A percentile compares a stretch with the other conserved stretches of the same genome.
Conservation (phyloP, 2,113 vertebrate genomes). For the Cnemophilus loriae region DNA sequence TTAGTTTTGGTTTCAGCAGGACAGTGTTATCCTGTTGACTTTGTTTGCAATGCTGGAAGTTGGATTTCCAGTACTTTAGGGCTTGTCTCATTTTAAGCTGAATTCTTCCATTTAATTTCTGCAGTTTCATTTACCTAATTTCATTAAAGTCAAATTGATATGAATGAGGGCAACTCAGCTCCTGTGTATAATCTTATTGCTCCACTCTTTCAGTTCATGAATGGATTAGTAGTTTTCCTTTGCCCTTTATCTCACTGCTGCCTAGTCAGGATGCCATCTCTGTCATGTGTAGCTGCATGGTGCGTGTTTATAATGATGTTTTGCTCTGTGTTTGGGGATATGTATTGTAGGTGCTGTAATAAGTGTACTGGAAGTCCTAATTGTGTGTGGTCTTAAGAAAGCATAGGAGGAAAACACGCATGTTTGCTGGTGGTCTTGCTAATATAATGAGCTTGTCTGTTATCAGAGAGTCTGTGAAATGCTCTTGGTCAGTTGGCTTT, state of each 20-base stretch:
- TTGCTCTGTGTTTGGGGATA: neutral
- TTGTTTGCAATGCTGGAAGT: neutral
- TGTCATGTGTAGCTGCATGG: accelerated
- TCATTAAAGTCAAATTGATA: neutral
- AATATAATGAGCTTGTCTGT: neutral
- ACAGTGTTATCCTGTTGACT: neutral
- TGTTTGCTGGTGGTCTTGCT: neutral
- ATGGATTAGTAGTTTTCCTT: neutral
- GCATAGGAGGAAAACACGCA: neutral
- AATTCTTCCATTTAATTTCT: neutral
- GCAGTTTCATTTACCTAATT: neutral
- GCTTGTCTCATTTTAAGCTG: neutral
- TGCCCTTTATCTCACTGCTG: neutral
- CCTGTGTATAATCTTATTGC: neutral
- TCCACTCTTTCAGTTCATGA: neutral
- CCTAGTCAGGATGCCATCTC: neutral
- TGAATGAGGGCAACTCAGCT: neutral
- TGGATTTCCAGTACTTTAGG: neutral
- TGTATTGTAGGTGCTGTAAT: neutral
- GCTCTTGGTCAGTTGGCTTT: neutral
- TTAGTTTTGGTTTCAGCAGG: neutral
- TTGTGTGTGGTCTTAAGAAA: neutral
- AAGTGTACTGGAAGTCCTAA: neutral
- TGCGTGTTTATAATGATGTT: neutral
- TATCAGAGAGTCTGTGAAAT: neutral